These are phyloP conservation scores for Mirza zaza DNA, from an alignment of 2,113 vertebrate genomes.

Conservation along the genomic window DNA sequence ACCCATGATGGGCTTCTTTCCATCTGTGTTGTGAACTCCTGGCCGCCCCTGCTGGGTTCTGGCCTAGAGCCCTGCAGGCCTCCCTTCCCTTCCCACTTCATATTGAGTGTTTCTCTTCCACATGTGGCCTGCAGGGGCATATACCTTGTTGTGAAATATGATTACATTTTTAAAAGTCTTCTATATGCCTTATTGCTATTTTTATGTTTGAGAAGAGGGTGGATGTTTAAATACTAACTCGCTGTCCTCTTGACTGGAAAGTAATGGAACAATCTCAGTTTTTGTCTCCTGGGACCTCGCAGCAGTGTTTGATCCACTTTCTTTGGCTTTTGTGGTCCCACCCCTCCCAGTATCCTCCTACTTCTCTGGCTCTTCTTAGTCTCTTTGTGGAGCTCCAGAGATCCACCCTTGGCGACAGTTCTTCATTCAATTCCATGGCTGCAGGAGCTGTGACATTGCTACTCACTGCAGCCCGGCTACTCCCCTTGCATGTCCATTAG, in stretches of 20 bases:
- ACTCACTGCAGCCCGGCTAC: background rate
- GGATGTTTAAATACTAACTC: background rate
- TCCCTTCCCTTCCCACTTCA: background rate
- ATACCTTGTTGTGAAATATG: background rate
- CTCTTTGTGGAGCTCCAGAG: background rate
- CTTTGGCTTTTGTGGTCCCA: background rate
- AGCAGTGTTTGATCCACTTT: background rate
- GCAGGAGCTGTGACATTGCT: background rate
- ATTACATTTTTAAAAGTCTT: background rate
- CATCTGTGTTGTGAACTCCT: background rate
- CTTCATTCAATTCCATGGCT: fast-evolving
- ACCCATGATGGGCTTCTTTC: fast-evolving
- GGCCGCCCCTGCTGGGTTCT: background rate
- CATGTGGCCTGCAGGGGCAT: fast-evolving
- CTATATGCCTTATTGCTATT: background rate
- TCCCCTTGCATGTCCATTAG: background rate
- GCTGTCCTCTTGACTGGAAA: background rate
- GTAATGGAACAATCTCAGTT: background rate
- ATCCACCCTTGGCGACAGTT: too few species aligned
- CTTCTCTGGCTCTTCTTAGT: background rate
- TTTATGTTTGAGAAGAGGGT: background rate
- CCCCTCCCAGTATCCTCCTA: background rate
- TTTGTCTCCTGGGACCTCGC: background rate
- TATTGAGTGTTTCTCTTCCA: background rate
- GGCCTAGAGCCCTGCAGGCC: background rate